These are phyloP conservation scores for Andrena cerasifolii DNA, from an alignment of 1,140 invertebrate species.

Conservation along the genomic window DNA sequence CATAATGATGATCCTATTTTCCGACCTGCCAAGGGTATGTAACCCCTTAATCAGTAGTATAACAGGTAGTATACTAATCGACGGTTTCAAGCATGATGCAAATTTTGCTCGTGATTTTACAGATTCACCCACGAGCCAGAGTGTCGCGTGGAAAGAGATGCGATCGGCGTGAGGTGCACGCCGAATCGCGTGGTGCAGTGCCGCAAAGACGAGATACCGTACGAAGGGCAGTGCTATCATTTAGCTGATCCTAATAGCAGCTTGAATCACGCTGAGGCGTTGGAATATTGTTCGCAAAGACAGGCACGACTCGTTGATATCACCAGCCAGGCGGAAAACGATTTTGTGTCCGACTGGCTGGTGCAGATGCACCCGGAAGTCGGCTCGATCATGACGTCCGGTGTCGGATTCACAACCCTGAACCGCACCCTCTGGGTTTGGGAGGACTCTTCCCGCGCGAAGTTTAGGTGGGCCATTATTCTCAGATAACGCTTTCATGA, in stretches of 20 bases:
- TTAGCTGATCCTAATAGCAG: slow-evolving; percentile 73
- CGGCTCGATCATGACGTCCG: slow-evolving; percentile 82
- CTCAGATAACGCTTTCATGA: background rate
- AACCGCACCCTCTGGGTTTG: slow-evolving; percentile 82
- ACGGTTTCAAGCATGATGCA: too few species aligned
- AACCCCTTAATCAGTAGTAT: too few species aligned
- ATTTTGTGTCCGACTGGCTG: slow-evolving; percentile 85
- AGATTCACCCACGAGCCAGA: slow-evolving; percentile 74
- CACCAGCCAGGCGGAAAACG: slow-evolving; percentile 83
- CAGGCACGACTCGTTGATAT: slow-evolving; percentile 83
- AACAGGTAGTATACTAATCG: too few species aligned
- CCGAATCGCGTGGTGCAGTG: slow-evolving; percentile 81
- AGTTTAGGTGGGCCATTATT: slow-evolving; percentile 72
- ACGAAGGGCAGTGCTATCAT: slow-evolving; percentile 81
- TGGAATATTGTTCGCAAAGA: slow-evolving; percentile 76
- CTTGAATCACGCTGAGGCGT: slow-evolving; percentile 81
- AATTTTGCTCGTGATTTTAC: too few species aligned
- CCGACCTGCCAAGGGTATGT: too few species aligned
- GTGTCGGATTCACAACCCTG: slow-evolving; percentile 81
- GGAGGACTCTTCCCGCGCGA: slow-evolving; percentile 79
- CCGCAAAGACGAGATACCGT: slow-evolving; percentile 79
- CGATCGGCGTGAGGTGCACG: slow-evolving; percentile 80
- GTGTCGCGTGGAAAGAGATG: slow-evolving; percentile 77
- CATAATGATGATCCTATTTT: too few species aligned
- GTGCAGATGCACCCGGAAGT: slow-evolving; percentile 76